A percentile compares a stretch with the other conserved stretches of the same genome.
These are phyloP conservation scores for Epizoanthus scotinus DNA, from an alignment of 92 coral and sea anemone species.

Conservation along the genomic window DNA sequence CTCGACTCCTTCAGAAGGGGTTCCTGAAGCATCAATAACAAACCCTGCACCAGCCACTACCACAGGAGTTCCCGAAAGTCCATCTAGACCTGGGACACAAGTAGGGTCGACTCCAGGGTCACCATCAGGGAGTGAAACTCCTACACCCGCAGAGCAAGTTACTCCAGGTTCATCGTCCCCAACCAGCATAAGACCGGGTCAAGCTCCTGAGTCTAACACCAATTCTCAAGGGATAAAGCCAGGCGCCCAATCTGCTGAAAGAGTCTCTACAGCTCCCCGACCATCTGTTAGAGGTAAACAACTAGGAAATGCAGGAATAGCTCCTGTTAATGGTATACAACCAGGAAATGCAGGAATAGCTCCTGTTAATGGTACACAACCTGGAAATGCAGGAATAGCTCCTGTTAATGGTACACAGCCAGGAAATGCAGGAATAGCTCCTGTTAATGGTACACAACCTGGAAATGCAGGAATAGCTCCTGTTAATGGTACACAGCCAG, in stretches of 20 bases:
- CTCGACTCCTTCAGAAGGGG: slow-evolving; percentile 10
- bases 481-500: background rate
- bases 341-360: too few relatives aligned
- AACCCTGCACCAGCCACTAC: too few relatives aligned
- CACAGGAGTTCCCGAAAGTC: background rate
- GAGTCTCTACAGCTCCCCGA: slow-evolving; percentile 8
- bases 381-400: background rate
- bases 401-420: background rate
- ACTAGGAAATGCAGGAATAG: background rate
- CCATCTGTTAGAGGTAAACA: background rate
- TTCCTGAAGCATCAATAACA: slow-evolving; percentile 10
- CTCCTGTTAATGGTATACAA: background rate
- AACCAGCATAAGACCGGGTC: slow-evolving; percentile 9
- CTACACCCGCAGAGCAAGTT: background rate
- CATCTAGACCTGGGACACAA: background rate
- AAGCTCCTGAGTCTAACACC: slow-evolving; percentile 15
- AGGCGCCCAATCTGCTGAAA: slow-evolving; percentile 1
- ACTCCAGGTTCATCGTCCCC: background rate
- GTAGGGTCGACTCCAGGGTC: background rate
- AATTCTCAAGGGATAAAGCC: background rate
- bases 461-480: slow-evolving; percentile 3
- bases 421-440: too few relatives aligned
- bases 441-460: background rate
- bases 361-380: background rate
- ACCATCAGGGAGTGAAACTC: background rate